Base-by-base conservation (phyloP, 2,888 invertebrate genomes). In the Limulus polyphemus region DNA sequence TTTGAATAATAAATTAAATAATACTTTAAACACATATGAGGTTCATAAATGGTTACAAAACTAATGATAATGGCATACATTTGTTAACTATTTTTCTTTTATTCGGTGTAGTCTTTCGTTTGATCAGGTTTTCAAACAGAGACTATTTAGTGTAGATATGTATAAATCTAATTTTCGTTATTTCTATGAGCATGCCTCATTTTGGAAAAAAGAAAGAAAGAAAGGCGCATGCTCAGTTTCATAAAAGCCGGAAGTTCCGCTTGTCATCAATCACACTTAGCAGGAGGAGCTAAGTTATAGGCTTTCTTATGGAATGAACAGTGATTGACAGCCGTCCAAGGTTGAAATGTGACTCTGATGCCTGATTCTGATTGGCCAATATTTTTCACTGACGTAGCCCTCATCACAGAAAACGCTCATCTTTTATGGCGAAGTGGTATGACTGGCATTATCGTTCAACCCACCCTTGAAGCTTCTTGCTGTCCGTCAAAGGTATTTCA, bases 381-480 rank as follows among this genome's bases (percentile, higher is more conserved):
- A 58, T 49, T 51, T 49, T 47, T 55, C 56, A 57, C 58, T 67
- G 67, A 68, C 68, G 68, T 65, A 62, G 57, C 62, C 63, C 59
- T 63, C 69, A 67, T 69, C 69, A 67, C 65, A 63, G 61, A 58
- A 67, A 65, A 65, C 68, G 69, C 69, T 69, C 69, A 69, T 69
- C 69, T 68, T 69, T 69, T 67, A 68, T 67, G 68, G 68, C 65
- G 67, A 67, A 65, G 66, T 69, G 67, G 63, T 68, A 69, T 69
- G 68, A 69, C 67, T 67, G 69, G 69, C 69, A 69, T 65, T 69
- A 68, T 69, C 68, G 69, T 69, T 67, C 69, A 66, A 68, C 69
- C 69, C 69, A 68, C 69, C 68, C 67, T 64, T 63, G 68, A 67
- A 65, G 64, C 63, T 63, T 63, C 68, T 69, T 67, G 64, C 68